Percentiles rank a stretch among this genome's conserved stretches.
Conservation (phyloP, 2,113 vertebrate species). For the Sylvia atricapilla region DNA sequence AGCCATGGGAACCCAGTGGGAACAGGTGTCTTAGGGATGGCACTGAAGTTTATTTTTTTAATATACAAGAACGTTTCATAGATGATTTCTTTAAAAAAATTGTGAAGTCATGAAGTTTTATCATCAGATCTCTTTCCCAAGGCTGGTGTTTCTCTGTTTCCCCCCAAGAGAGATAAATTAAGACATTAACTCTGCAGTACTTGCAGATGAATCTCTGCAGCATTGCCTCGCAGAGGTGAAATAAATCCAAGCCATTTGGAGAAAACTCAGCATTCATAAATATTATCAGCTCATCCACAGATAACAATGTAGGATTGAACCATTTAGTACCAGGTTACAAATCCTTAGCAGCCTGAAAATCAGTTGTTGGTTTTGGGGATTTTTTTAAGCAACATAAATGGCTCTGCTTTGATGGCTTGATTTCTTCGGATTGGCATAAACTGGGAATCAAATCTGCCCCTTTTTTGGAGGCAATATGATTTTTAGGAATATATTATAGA, state of each 20-base stretch:
- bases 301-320: not conserved
- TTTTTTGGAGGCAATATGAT: not conserved
- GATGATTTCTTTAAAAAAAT: conserved; percentile 15
- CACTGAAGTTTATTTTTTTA: not conserved
- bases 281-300: not conserved
- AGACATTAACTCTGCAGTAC: not conserved
- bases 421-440: not conserved
- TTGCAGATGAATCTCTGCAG: not conserved
- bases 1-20: not conserved
- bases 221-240: not conserved
- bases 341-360: not conserved
- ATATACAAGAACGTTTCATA: conserved; percentile 10
- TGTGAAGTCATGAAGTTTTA: not conserved
- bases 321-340: not conserved
- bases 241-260: conserved; percentile 31
- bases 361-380: not conserved
- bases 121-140: not conserved
- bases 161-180: conserved; percentile 19
- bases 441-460: not conserved
- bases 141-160: conserved; percentile 2
- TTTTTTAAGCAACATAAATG: not conserved
- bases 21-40: conserved; percentile 4
- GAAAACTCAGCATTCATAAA: not conserved
- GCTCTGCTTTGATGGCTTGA: not conserved
- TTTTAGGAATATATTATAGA: not conserved